These are phyloP conservation scores for Paradisaea rubra DNA, from an alignment of 2,113 vertebrate genomes.

Conservation along the genomic window DNA sequence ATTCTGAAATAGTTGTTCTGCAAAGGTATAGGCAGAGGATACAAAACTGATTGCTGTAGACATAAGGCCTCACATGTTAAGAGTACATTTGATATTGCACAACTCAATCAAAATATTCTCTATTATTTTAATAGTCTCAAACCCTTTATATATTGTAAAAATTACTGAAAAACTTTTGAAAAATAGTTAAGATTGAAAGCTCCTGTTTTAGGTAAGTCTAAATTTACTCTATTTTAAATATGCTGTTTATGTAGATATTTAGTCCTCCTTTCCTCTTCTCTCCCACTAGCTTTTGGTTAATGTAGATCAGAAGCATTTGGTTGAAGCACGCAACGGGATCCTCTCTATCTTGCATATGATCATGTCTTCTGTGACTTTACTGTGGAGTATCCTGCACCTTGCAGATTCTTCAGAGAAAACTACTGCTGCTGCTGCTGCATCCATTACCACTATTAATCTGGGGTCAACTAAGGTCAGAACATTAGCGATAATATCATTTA, in stretches of 20 bases:
- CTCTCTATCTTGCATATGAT: constrained; percentile 96
- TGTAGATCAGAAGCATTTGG: constrained; percentile 92
- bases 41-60: not conserved
- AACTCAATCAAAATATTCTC: not conserved
- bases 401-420: constrained; percentile 89
- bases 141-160: not conserved
- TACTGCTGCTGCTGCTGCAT: constrained; percentile 79
- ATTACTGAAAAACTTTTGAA: not conserved
- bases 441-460: constrained; percentile 91
- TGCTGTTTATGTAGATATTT: not conserved
- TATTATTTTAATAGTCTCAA: not conserved
- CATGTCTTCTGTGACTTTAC: constrained; percentile 93
- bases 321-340: constrained; percentile 92
- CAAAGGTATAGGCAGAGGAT: not conserved
- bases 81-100: not conserved
- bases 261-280: not conserved
- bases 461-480: constrained; percentile 91
- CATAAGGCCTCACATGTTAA: not conserved
- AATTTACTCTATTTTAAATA: not conserved
- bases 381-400: constrained; percentile 92
- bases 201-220: not conserved
- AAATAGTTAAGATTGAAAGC: not conserved
- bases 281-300: constrained; percentile 82
- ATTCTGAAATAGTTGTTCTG: not conserved
- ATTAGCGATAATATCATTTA: not conserved